Percentiles rank a stretch among this genome's conserved stretches.
Evolutionary conservation across 2,888 invertebrate species (phyloP).

Genomic region (Flexamia atlantica): DNA sequence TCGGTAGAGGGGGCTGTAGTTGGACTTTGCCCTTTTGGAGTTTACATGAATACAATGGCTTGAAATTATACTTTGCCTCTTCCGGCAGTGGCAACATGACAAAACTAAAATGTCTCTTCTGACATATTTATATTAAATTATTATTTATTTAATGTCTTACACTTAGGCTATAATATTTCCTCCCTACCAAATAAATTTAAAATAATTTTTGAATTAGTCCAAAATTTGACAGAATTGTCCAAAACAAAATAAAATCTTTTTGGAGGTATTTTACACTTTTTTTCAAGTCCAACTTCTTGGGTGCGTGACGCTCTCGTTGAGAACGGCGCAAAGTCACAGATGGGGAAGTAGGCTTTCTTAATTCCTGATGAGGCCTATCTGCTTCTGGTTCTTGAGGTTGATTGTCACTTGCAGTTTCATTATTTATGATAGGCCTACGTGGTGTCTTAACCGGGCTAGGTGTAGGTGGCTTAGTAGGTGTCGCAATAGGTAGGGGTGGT

Average conservation of each 20-base stretch:
- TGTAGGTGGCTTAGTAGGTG: not conserved
- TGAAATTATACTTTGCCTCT: too few species aligned
- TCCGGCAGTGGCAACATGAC: too few species aligned
- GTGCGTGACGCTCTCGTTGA: conserved; percentile 15
- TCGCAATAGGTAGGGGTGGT: not conserved
- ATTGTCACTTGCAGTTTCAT: not conserved
- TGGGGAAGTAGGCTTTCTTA: not conserved
- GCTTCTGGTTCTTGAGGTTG: not conserved
- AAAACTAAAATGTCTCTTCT: too few species aligned
- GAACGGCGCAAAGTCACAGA: conserved; percentile 18
- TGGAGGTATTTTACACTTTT: not conserved
- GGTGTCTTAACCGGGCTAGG: not conserved
- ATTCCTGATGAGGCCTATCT: not conserved
- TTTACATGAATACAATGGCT: too few species aligned
- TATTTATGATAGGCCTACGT: not conserved
- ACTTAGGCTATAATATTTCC: not conserved
- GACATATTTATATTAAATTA: not conserved
- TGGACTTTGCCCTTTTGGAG: too few species aligned
- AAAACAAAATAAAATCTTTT: not conserved
- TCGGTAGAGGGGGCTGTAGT: too few species aligned
- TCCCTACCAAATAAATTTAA: not conserved
- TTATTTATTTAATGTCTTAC: not conserved
- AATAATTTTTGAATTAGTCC: not conserved
- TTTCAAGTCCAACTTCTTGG: conserved; percentile 33
- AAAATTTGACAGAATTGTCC: not conserved